phyloP scores from a whole-genome alignment of 2,888 invertebrate genomes.

The Strigamia transsilvanica region DNA sequence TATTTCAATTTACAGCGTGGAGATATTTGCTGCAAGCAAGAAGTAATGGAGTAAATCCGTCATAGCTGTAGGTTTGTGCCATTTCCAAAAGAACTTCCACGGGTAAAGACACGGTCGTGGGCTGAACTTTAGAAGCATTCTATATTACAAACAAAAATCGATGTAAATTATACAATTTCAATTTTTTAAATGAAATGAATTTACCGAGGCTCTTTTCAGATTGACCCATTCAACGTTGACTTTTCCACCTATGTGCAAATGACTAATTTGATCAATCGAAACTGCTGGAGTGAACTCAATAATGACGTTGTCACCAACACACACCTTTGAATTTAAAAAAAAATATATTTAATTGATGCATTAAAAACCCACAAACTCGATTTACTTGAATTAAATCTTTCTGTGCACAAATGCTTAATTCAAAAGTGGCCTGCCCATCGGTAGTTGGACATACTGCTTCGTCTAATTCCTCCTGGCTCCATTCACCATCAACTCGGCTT shows the following conservation, averaged over 20 bases:
- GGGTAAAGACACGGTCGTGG: conserved; percentile 53
- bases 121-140: conserved; percentile 52
- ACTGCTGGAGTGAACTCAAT: conserved; percentile 54
- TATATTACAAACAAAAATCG: not conserved
- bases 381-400: conserved; percentile 54
- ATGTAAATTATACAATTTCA: not conserved
- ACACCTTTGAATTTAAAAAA: conserved; percentile 50
- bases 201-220: conserved; percentile 53
- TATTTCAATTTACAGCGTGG: conserved; percentile 55
- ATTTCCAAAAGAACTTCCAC: conserved; percentile 60
- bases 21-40: conserved; percentile 60
- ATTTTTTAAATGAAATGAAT: not conserved
- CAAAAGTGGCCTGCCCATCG: conserved; percentile 53
- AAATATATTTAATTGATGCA: too few species aligned
- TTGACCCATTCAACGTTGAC: conserved; percentile 53
- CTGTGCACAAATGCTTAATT: conserved; percentile 53
- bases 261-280: conserved; percentile 52
- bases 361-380: too few species aligned
- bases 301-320: conserved; percentile 51
- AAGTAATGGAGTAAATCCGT: conserved; percentile 63
- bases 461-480: conserved; percentile 54
- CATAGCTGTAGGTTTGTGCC: conserved; percentile 61
- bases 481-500: conserved; percentile 54
- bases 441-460: conserved; percentile 50
- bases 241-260: conserved; percentile 54